Conservation (phyloP, 2,797 vertebrate genomes). For the Halcyon badia region DNA sequence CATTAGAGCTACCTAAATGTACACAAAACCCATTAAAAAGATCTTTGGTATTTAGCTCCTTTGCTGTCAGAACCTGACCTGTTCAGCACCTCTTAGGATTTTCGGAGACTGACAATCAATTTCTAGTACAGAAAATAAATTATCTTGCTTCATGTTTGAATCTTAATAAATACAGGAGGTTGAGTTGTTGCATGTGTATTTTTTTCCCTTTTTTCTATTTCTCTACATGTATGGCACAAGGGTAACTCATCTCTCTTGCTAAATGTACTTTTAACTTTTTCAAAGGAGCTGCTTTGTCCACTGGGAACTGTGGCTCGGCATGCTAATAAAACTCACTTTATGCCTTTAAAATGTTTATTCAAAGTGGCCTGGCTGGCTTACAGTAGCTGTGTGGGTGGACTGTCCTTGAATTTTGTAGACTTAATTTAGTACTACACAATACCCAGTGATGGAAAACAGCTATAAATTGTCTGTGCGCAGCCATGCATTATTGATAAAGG, state of each 20-base stretch:
- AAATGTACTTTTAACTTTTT: neutral
- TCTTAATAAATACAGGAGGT: neutral
- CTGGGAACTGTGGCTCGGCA: constrained; percentile 32
- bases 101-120: neutral
- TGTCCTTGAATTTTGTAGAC: constrained; percentile 72
- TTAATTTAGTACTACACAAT: constrained; percentile 69
- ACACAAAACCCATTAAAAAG: neutral
- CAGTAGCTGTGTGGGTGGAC: constrained; percentile 75
- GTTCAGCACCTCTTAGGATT: neutral
- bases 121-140: neutral
- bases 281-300: neutral
- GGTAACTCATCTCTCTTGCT: neutral
- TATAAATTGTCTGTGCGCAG: constrained; percentile 74
- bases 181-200: neutral
- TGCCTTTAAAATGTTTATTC: constrained; percentile 69
- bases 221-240: neutral
- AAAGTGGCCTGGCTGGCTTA: constrained; percentile 60
- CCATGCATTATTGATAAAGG: constrained; percentile 79
- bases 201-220: neutral
- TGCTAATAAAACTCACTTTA: constrained; percentile 69
- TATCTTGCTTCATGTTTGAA: neutral
- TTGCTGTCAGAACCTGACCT: neutral
- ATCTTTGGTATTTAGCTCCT: neutral
- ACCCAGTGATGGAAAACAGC: constrained; percentile 71
- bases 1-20: neutral